phyloP scores from a whole-genome alignment of 2,113 vertebrate species.

The Hucho hucho region DNA sequence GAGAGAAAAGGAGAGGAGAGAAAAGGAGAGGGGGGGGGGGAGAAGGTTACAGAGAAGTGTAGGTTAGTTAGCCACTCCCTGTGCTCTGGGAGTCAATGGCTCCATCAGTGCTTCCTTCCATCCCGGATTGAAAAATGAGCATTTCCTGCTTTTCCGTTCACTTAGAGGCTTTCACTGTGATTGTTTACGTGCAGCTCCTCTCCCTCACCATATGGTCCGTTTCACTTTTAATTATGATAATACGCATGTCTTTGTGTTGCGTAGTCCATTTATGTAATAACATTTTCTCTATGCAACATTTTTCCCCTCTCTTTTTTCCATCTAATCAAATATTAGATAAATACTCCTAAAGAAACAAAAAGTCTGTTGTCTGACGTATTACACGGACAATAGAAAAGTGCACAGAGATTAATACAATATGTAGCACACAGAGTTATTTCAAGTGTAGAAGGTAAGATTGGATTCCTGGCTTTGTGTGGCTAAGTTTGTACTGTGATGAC shows the following conservation, averaged over 20 bases:
- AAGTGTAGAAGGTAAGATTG: slow-evolving; percentile 35
- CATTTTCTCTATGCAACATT: slow-evolving; percentile 62
- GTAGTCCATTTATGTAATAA: slow-evolving; percentile 77
- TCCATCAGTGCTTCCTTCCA: slow-evolving; percentile 49
- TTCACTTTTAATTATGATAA: slow-evolving; percentile 79
- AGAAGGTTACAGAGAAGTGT: slow-evolving; percentile 56
- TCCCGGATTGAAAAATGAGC: slow-evolving; percentile 62
- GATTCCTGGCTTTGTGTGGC: slow-evolving; percentile 37
- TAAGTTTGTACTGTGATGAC: slow-evolving; percentile 41
- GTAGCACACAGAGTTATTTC: slow-evolving; percentile 29
- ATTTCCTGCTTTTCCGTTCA: slow-evolving; percentile 60
- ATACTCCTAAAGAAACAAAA: slow-evolving; percentile 10
- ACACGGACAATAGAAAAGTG: slow-evolving; percentile 31
- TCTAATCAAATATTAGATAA: too few relatives aligned
- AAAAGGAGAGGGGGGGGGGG: background rate
- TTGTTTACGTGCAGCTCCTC: slow-evolving; percentile 72
- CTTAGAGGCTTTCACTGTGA: slow-evolving; percentile 72
- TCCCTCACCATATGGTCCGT: slow-evolving; percentile 71
- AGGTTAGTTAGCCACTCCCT: slow-evolving; percentile 24
- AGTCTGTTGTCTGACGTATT: slow-evolving; percentile 40
- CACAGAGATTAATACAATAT: slow-evolving; percentile 19
- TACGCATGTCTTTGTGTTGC: slow-evolving; percentile 75
- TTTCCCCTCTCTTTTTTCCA: background rate
- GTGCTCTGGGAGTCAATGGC: background rate
- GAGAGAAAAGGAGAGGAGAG: background rate